Percentiles rank a stretch among this genome's conserved stretches.
phyloP scores from a whole-genome alignment of 2,888 invertebrate genomes.

The Brachyopa scutellaris region DNA sequence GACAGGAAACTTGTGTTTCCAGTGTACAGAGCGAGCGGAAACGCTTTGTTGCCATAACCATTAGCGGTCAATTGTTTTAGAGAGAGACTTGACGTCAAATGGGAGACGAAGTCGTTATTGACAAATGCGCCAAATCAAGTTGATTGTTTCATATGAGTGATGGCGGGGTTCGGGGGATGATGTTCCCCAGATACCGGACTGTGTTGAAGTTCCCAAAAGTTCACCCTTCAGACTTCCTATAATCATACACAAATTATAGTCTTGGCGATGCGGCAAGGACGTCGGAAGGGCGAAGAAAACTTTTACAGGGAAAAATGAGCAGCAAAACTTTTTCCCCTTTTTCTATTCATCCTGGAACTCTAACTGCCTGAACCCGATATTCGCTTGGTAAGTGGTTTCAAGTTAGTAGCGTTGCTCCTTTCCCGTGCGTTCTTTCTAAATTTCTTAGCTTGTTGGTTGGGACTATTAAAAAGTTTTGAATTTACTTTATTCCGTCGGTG shows the following conservation, averaged over 20 bases:
- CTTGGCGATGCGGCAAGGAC: conserved; percentile 24
- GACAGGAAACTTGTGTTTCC: neutral
- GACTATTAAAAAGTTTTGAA: conserved; percentile 69
- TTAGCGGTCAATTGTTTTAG: conserved; percentile 42
- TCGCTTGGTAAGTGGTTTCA: conserved; percentile 29
- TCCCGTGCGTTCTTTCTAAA: neutral
- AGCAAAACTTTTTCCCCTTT: conserved; percentile 39
- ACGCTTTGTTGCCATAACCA: conserved; percentile 20
- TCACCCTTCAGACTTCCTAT: conserved; percentile 42
- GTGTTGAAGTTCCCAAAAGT: conserved; percentile 9
- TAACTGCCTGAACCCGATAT: neutral
- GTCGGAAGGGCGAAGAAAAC: conserved; percentile 11
- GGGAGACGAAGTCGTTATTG: too few species aligned
- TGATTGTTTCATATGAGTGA: neutral
- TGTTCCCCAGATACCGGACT: neutral
- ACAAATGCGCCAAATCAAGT: conserved; percentile 23
- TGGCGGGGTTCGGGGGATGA: neutral
- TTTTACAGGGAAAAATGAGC: too few species aligned
- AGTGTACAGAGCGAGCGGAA: conserved; percentile 14
- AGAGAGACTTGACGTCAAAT: neutral
- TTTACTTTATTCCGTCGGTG: conserved; percentile 57
- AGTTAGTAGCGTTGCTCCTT: conserved; percentile 28
- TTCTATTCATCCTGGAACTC: neutral
- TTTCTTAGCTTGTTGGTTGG: conserved; percentile 28
- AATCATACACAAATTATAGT: conserved; percentile 45